Percentiles rank a stretch among this genome's conserved stretches.
These are phyloP conservation scores for Argyra leucocephala DNA, from an alignment of 2,888 invertebrate genomes.

Conservation along the genomic window DNA sequence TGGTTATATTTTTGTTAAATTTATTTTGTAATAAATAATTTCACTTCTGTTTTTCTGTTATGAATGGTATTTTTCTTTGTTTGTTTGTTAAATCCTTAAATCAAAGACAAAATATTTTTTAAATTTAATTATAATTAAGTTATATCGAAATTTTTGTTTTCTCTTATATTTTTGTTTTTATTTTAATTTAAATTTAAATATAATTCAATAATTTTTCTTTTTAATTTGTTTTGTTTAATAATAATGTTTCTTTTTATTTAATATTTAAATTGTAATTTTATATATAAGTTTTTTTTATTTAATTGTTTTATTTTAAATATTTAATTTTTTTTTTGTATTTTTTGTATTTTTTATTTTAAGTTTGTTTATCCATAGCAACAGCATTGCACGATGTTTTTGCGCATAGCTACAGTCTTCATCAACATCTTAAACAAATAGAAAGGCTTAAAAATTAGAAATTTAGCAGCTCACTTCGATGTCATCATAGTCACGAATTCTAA, in stretches of 20 bases:
- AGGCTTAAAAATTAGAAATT: slow-evolving; percentile 54
- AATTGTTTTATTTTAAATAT: slow-evolving; percentile 27
- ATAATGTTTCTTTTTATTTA: slow-evolving; percentile 24
- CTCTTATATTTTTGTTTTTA: slow-evolving; percentile 19
- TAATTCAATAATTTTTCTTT: slow-evolving; percentile 21
- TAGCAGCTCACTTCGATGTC: slow-evolving; percentile 93
- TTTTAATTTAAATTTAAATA: slow-evolving; percentile 19
- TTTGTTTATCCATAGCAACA: slow-evolving; percentile 44
- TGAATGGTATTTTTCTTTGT: neutral
- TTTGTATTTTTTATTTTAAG: slow-evolving; percentile 29
- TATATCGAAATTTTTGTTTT: slow-evolving; percentile 13
- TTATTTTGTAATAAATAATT: too few species aligned
- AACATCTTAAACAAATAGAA: slow-evolving; percentile 47
- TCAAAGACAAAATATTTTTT: neutral
- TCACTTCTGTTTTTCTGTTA: neutral
- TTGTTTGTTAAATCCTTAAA: slow-evolving; percentile 1
- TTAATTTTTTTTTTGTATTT: slow-evolving; percentile 26
- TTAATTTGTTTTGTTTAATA: slow-evolving; percentile 21
- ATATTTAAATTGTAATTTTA: slow-evolving; percentile 24
- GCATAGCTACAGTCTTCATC: slow-evolving; percentile 54
- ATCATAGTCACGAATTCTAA: slow-evolving; percentile 97
- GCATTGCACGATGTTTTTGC: slow-evolving; percentile 44
- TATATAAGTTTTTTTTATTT: slow-evolving; percentile 23
- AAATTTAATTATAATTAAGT: slow-evolving; percentile 3
- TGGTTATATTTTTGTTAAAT: too few species aligned